Percentiles rank a stretch among this genome's conserved stretches.
Conservation (phyloP, 2,113 vertebrate species). For the Apistogramma diplotaenia region DNA sequence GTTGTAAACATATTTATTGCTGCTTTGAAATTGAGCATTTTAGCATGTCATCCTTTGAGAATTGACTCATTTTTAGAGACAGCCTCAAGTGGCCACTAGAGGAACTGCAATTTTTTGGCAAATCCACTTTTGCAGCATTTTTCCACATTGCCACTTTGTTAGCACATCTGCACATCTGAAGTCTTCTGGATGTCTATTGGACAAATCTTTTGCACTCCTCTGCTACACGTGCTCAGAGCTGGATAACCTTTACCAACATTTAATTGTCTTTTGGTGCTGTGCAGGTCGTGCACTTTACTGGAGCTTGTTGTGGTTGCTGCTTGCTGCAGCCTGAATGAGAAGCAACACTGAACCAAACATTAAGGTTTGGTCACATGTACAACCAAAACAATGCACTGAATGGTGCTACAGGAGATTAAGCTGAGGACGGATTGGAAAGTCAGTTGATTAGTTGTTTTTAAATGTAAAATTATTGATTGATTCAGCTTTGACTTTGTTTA, state of each 20-base stretch:
- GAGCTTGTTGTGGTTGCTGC: neutral
- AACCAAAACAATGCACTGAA: neutral
- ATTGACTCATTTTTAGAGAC: neutral
- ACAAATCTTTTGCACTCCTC: neutral
- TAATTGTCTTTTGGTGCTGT: rapidly evolving
- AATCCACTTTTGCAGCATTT: neutral
- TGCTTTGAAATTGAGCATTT: neutral
- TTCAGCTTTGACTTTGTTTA: neutral
- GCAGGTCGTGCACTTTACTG: neutral
- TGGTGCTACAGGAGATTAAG: neutral
- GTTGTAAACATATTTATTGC: neutral
- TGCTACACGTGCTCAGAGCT: neutral
- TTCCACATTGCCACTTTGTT: neutral
- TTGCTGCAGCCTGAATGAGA: neutral
- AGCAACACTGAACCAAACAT: neutral
- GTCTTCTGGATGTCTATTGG: neutral
- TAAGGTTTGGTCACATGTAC: neutral
- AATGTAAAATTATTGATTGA: neutral
- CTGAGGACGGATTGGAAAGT: neutral
- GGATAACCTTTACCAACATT: neutral
- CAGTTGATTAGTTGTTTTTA: no score
- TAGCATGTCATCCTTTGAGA: neutral
- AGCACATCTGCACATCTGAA: neutral
- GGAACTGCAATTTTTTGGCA: neutral
- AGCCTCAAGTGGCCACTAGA: neutral